Conservation (phyloP, 2,888 invertebrate genomes). For the Hedya salicella region DNA sequence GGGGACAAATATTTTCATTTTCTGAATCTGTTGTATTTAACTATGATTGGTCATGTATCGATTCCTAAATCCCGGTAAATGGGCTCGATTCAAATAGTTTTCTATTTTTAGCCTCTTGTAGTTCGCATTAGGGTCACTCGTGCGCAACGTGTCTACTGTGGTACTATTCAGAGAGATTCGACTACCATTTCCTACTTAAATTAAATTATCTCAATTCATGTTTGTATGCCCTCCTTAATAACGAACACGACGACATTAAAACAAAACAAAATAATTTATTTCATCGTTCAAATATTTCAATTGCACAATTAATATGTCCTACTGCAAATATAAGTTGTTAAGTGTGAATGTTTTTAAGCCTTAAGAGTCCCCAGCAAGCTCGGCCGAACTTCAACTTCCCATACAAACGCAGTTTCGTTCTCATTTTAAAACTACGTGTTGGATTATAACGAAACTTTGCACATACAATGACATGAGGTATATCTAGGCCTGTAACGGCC, state of each 20-base stretch:
- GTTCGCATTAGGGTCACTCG: slow-evolving; percentile 35
- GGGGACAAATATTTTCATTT: background rate
- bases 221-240: background rate
- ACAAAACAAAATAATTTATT: background rate
- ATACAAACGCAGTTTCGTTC: too few species aligned
- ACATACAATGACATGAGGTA: too few species aligned
- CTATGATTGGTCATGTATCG: slow-evolving; percentile 21
- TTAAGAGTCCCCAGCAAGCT: too few species aligned
- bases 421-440: too few species aligned
- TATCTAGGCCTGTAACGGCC: too few species aligned
- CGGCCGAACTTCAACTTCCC: too few species aligned
- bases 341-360: too few species aligned
- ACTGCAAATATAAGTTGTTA: too few species aligned
- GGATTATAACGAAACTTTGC: too few species aligned
- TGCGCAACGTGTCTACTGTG: slow-evolving; percentile 18
- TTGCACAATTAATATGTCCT: background rate
- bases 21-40: slow-evolving; percentile 3
- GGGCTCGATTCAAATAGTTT: slow-evolving; percentile 18
- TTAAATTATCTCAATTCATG: slow-evolving; percentile 9
- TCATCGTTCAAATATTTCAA: background rate
- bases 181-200: slow-evolving; percentile 11
- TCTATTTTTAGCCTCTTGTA: slow-evolving; percentile 24
- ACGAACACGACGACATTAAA: background rate
- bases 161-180: slow-evolving; percentile 20
- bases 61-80: slow-evolving; percentile 23